Percentiles rank a stretch among this genome's conserved stretches.
Evolutionary conservation across 2,113 vertebrate species (phyloP).

Genomic region (Podocnemis expansa): DNA sequence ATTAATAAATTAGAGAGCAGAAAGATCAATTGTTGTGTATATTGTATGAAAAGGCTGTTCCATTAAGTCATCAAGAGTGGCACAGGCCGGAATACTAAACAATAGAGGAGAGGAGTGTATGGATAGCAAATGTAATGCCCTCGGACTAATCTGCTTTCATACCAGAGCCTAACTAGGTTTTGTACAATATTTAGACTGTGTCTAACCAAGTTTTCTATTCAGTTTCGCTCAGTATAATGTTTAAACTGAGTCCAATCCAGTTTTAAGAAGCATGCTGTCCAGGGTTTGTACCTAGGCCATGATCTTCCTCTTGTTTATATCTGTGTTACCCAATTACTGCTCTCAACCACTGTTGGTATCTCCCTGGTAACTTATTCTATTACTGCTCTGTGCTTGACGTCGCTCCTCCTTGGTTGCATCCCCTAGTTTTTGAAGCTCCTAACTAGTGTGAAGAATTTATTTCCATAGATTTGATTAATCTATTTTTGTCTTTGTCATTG

Average conservation of each 20-base stretch:
- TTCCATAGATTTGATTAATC: not conserved
- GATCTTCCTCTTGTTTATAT: not conserved
- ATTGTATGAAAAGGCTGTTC: slow-evolving; percentile 42
- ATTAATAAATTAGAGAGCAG: slow-evolving; percentile 67
- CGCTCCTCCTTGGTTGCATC: not conserved
- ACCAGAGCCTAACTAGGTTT: not conserved
- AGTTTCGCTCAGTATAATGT: not conserved
- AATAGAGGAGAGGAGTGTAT: not conserved
- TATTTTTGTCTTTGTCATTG: not conserved
- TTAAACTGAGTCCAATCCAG: not conserved
- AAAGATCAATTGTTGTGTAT: slow-evolving; percentile 62
- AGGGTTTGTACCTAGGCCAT: not conserved
- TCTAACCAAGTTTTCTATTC: not conserved
- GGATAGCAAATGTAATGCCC: not conserved
- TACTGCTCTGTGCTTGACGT: not conserved
- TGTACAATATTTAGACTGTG: not conserved
- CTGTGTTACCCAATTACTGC: not conserved
- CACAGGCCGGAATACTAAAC: slow-evolving; percentile 30
- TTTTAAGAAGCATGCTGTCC: not conserved
- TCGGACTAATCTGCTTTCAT: not conserved
- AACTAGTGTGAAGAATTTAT: not conserved
- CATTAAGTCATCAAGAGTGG: slow-evolving; percentile 40
- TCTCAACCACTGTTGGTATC: not conserved
- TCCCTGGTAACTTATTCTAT: not conserved
- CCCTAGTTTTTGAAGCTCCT: not conserved